Conservation (phyloP, 2,888 invertebrate genomes). For the Strigamia crassipes region DNA sequence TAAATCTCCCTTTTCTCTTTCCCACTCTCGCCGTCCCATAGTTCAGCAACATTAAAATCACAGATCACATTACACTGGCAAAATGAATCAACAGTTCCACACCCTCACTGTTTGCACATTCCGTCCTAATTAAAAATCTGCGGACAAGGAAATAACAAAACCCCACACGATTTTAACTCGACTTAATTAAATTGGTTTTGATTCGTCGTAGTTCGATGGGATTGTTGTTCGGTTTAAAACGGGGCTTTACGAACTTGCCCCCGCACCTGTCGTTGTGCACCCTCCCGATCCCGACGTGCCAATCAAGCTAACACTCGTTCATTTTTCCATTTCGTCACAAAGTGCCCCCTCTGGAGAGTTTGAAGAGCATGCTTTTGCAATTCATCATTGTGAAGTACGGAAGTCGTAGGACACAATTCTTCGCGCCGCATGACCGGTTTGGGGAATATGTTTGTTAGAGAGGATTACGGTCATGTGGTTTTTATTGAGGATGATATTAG, state of each 20-base stretch:
- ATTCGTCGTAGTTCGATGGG: too few relatives aligned
- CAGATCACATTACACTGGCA: conserved; percentile 22
- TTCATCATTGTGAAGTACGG: too few relatives aligned
- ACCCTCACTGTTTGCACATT: conserved; percentile 6
- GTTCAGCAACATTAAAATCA: conserved; percentile 2
- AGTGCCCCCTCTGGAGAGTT: not conserved
- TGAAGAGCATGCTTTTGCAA: too few relatives aligned
- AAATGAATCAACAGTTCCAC: conserved; percentile 21
- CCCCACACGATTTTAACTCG: not conserved
- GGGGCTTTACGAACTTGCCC: not conserved
- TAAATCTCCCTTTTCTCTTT: not conserved
- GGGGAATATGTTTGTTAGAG: too few relatives aligned
- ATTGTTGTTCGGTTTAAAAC: not conserved
- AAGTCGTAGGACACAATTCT: too few relatives aligned
- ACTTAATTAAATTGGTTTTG: not conserved
- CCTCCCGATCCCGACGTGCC: not conserved
- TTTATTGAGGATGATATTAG: too few relatives aligned
- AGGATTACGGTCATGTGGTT: too few relatives aligned
- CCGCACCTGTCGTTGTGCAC: not conserved
- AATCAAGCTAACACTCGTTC: not conserved
- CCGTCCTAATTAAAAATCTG: conserved; percentile 6
- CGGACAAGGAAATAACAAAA: conserved; percentile 21
- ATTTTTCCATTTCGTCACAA: not conserved
- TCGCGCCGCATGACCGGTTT: too few relatives aligned
- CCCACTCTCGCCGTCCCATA: not conserved